Evolutionary conservation across 2,888 invertebrate species (phyloP).

Genomic region (Proisotoma minuta): DNA sequence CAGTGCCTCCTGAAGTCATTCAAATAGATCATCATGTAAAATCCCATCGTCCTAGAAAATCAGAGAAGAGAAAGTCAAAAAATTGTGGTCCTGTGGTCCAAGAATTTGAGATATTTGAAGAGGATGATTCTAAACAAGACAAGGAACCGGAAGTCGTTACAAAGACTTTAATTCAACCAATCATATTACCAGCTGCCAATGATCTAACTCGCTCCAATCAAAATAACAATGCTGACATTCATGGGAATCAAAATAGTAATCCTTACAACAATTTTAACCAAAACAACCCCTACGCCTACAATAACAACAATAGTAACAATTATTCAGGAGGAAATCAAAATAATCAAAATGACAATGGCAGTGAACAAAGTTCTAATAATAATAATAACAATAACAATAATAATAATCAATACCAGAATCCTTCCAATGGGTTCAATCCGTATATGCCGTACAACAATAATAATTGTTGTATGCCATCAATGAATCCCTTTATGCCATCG

Average conservation of each 20-base stretch:
- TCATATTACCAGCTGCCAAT: conserved; percentile 28
- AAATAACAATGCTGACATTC: background rate
- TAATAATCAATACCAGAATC: conserved; percentile 7
- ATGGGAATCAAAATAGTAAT: conserved; percentile 15
- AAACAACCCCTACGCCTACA: background rate
- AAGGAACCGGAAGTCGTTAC: conserved; percentile 8
- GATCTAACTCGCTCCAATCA: no score
- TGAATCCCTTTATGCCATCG: conserved; percentile 17
- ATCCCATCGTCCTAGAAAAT: background rate
- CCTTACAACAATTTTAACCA: conserved; percentile 19
- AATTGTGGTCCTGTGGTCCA: conserved; percentile 12
- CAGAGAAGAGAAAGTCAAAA: background rate
- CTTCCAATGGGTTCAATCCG: conserved; percentile 5
- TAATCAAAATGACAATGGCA: background rate
- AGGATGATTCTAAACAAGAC: background rate
- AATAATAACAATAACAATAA: no score
- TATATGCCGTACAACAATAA: conserved; percentile 19
- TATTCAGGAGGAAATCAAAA: conserved; percentile 4
- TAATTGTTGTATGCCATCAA: conserved; percentile 5
- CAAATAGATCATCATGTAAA: conserved; percentile 7
- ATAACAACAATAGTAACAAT: conserved; percentile 9
- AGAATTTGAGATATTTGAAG: conserved; percentile 19
- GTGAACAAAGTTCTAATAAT: background rate
- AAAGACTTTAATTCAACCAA: conserved; percentile 34
- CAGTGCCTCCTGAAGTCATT: conserved; percentile 21